Conservation (phyloP, 2,888 invertebrate species). For the Rhagophthalmus giganteus region DNA sequence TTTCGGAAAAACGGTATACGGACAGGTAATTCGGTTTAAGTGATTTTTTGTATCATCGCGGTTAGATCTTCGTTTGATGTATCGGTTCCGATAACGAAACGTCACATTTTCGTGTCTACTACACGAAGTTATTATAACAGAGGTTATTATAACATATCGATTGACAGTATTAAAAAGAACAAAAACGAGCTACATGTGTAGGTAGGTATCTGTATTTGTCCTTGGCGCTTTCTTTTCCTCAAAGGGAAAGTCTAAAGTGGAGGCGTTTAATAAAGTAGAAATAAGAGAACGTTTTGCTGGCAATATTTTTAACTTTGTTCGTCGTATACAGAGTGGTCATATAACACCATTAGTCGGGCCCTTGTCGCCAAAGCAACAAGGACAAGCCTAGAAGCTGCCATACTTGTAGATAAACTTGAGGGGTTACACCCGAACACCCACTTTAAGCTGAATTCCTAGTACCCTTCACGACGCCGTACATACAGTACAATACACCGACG, state of each 20-base stretch:
- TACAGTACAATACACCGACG: no score
- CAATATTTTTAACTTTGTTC: constrained; percentile 39
- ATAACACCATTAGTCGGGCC: constrained; percentile 39
- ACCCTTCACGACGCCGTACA: no score
- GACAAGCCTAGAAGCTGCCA: constrained; percentile 5
- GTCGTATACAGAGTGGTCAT: constrained; percentile 34
- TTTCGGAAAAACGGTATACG: no score
- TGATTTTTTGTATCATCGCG: no score
- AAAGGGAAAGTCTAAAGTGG: background rate
- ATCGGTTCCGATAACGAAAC: no score
- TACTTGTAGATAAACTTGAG: constrained; percentile 21
- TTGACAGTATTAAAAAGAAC: no score
- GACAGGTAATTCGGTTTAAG: no score
- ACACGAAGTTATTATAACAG: no score
- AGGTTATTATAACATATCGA: background rate
- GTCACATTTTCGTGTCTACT: no score
- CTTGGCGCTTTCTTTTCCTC: background rate
- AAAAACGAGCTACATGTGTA: background rate
- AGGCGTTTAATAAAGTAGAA: constrained; percentile 35
- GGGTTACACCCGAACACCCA: constrained; percentile 18
- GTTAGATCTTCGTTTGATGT: no score
- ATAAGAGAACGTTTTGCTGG: constrained; percentile 39
- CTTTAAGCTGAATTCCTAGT: constrained; percentile 15
- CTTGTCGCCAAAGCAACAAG: constrained; percentile 24
- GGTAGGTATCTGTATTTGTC: background rate